Conservation (phyloP, 2,888 invertebrate species). For the Malthinus seriepunctatus region DNA sequence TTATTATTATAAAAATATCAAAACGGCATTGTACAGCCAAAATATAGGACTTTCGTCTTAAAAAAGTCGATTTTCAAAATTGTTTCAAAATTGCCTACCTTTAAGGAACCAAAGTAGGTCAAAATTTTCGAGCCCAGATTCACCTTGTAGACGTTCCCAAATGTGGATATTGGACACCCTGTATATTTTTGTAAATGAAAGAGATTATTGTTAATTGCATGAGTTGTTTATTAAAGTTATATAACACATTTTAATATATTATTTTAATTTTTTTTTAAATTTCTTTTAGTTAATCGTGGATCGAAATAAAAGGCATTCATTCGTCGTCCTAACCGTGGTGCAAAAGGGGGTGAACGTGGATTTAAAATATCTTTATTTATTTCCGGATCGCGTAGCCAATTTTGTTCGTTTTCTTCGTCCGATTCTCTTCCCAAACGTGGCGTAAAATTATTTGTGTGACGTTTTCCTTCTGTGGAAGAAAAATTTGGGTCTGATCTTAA, state of each 20-base stretch:
- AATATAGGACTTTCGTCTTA: too few relatives aligned
- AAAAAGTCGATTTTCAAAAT: too few relatives aligned
- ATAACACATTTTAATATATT: neutral
- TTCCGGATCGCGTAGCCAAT: constrained; percentile 41
- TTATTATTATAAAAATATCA: too few relatives aligned
- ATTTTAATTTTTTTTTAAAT: constrained; percentile 5
- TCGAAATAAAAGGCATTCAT: constrained; percentile 51
- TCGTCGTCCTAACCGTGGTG: constrained; percentile 56
- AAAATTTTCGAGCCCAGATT: too few relatives aligned
- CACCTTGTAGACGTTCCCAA: too few relatives aligned
- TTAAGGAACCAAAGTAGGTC: too few relatives aligned
- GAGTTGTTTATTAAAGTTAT: constrained; percentile 2
- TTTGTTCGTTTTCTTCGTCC: constrained; percentile 40
- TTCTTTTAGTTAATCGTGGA: constrained; percentile 52
- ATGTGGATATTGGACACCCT: too few relatives aligned
- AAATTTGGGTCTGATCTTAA: too few relatives aligned
- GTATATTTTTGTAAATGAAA: too few relatives aligned
- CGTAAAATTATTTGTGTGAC: constrained; percentile 53
- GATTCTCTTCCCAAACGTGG: constrained; percentile 58
- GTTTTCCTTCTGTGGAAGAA: constrained; percentile 39
- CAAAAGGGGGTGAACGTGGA: constrained; percentile 56
- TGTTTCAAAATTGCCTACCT: too few relatives aligned
- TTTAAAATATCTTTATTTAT: constrained; percentile 44
- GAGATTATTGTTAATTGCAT: neutral
- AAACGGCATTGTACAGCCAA: too few relatives aligned